Percentiles rank a stretch among this genome's conserved stretches.
phyloP scores from a whole-genome alignment of 1,140 invertebrate species.

The Rhopalosiphum maidis region DNA sequence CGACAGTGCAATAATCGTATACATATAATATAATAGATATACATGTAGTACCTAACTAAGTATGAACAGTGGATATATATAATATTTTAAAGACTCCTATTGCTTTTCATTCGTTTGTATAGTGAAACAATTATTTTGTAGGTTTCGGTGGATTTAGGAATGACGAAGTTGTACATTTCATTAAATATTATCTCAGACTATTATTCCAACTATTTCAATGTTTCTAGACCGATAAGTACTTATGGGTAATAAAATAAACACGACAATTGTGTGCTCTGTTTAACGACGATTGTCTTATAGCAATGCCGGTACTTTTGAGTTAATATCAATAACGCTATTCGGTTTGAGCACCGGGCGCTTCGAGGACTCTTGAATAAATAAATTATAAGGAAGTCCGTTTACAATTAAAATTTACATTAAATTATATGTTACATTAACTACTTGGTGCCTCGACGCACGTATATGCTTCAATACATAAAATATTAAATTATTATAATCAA shows the following conservation, averaged over 20 bases:
- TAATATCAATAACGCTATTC: not conserved
- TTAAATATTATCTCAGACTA: no score
- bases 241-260: not conserved
- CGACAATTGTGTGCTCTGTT: not conserved
- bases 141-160: not conserved
- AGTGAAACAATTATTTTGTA: not conserved
- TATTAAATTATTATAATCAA: not conserved
- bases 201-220: not conserved
- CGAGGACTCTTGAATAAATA: not conserved
- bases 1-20: not conserved
- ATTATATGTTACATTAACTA: not conserved
- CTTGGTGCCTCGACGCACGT: not conserved
- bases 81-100: not conserved
- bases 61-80: not conserved
- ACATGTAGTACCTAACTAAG: not conserved
- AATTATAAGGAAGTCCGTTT: slow-evolving; percentile 3
- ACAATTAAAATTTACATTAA: not conserved
- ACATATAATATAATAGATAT: not conserved
- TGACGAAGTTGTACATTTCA: not conserved
- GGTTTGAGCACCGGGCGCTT: not conserved
- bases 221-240: not conserved
- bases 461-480: not conserved
- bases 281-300: not conserved
- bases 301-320: not conserved
- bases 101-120: not conserved